These are phyloP conservation scores for Dryobota labecula DNA, from an alignment of 2,888 invertebrate species.

Conservation along the genomic window DNA sequence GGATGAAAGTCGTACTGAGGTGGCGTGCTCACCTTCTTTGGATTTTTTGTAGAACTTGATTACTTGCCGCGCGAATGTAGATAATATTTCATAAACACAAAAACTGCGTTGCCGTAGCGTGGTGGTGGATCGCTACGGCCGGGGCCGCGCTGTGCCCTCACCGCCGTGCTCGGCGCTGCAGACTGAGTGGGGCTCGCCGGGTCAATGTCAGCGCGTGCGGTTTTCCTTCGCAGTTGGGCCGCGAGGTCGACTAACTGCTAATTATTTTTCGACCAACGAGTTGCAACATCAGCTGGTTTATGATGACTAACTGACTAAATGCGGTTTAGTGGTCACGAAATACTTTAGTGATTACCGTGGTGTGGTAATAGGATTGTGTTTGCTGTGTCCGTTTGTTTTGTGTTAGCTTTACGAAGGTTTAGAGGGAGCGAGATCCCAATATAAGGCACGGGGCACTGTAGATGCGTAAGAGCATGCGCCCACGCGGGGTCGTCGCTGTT, in stretches of 20 bases:
- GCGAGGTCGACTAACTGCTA: constrained; percentile 85
- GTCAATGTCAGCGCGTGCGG: constrained; percentile 85
- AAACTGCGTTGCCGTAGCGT: constrained; percentile 56
- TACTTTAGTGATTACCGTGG: constrained; percentile 72
- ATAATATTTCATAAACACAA: constrained; percentile 62
- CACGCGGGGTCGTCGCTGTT: constrained; percentile 80
- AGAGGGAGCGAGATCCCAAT: constrained; percentile 58
- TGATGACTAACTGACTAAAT: constrained; percentile 79
- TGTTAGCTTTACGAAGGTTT: constrained; percentile 44
- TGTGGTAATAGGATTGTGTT: constrained; percentile 64
- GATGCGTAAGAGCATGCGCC: constrained; percentile 80
- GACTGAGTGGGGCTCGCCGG: constrained; percentile 64
- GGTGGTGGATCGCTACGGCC: constrained; percentile 29
- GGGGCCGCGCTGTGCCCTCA: neutral
- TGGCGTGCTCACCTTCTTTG: constrained; percentile 71
- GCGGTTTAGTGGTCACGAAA: constrained; percentile 80
- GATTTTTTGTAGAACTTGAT: constrained; percentile 67
- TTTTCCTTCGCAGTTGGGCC: constrained; percentile 78
- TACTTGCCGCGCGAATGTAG: constrained; percentile 60
- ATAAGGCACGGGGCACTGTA: constrained; percentile 58
- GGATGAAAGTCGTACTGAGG: constrained; percentile 70
- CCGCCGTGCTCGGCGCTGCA: constrained; percentile 22
- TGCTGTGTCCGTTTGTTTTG: constrained; percentile 62
- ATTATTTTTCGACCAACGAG: constrained; percentile 85
- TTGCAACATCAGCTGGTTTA: constrained; percentile 80